These are phyloP conservation scores for Drusus annulatus DNA, from an alignment of 1,140 invertebrate genomes.

Conservation along the genomic window DNA sequence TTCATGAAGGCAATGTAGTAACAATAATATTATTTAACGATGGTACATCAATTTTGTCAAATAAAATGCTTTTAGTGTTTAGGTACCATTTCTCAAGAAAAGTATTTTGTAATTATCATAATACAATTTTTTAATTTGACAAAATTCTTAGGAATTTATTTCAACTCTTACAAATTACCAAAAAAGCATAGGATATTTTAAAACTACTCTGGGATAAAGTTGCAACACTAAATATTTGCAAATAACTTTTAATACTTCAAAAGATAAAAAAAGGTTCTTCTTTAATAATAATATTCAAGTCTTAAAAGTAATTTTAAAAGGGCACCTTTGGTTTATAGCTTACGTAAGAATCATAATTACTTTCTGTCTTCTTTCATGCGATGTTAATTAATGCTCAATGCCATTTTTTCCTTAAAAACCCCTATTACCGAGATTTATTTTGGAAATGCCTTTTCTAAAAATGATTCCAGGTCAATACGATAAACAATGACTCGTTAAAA, in stretches of 20 bases:
- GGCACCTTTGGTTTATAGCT: conserved; percentile 75
- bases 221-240: conserved; percentile 44
- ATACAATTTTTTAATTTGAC: conserved; percentile 14
- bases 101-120: not conserved
- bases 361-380: not conserved
- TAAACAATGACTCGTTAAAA: conserved; percentile 24
- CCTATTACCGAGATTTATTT: conserved; percentile 22
- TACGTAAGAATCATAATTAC: conserved; percentile 63
- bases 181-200: conserved; percentile 23
- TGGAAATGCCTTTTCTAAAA: not conserved
- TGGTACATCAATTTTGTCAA: not conserved
- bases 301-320: conserved; percentile 68
- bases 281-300: conserved; percentile 53
- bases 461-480: conserved; percentile 2
- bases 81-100: no score
- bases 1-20: not conserved
- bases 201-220: conserved; percentile 28
- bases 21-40: conserved; percentile 6
- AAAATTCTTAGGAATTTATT: conserved; percentile 31
- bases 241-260: conserved; percentile 40
- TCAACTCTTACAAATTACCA: conserved; percentile 32
- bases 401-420: conserved; percentile 6
- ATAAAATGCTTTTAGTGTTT: not conserved
- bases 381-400: conserved; percentile 4
- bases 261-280: conserved; percentile 43